Evolutionary conservation across 2,113 vertebrate species (phyloP).

Genomic region (Shinisaurus crocodilurus): DNA sequence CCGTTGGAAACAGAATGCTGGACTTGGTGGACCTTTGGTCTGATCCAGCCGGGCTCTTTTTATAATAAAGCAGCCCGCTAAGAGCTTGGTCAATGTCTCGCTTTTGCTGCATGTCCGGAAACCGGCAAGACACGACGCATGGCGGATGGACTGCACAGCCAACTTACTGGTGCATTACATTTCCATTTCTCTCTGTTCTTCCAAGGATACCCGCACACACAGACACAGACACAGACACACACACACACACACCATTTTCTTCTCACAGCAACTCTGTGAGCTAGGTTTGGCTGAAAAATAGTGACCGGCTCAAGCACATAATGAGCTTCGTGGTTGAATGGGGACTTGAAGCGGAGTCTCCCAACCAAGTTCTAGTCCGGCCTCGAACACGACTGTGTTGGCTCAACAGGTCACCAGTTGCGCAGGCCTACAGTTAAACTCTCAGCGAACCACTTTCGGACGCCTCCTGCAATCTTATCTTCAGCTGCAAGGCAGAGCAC

Average conservation of each 20-base stretch:
- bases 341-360: no score
- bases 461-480: not conserved
- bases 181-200: no score
- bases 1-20: not conserved
- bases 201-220: no score
- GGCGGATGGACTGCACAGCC: no score
- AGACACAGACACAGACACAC: no score
- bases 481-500: no score
- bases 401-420: no score
- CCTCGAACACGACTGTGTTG: no score
- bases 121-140: not conserved
- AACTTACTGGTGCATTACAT: no score
- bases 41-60: not conserved
- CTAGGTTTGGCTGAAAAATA: not conserved
- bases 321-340: no score
- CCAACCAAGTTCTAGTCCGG: no score
- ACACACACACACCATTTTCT: not conserved
- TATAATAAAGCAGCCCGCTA: not conserved
- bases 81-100: not conserved
- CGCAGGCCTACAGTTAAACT: not conserved
- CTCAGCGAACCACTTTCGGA: not conserved
- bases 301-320: not conserved
- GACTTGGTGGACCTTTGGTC: not conserved
- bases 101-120: no score
- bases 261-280: not conserved